Percentiles rank a stretch among this genome's conserved stretches.
Conservation (phyloP, 2,797 vertebrate genomes). For the Taenioides sp. region DNA sequence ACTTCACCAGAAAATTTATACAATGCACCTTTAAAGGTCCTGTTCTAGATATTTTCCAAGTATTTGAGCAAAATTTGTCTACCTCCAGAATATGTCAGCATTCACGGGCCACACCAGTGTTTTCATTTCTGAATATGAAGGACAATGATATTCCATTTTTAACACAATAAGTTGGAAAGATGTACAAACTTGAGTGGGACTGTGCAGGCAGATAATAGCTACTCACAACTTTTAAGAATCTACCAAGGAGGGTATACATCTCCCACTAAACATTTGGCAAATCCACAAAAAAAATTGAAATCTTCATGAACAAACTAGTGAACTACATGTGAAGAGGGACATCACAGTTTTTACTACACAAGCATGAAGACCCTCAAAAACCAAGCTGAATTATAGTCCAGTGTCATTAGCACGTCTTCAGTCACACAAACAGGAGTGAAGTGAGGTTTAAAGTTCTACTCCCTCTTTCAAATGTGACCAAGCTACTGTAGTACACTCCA, state of each 20-base stretch:
- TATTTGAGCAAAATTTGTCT: too few species aligned
- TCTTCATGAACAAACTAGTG: not conserved
- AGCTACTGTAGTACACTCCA: slow-evolving; percentile 26
- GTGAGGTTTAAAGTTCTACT: slow-evolving; percentile 14
- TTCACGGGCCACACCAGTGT: too few species aligned
- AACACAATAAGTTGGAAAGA: not conserved
- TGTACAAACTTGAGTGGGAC: not conserved
- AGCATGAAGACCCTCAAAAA: slow-evolving; percentile 13
- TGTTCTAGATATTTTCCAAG: too few species aligned
- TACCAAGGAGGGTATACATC: not conserved
- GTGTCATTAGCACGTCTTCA: slow-evolving; percentile 18
- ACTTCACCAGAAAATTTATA: too few species aligned
- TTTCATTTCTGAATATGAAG: not conserved
- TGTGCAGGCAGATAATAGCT: not conserved
- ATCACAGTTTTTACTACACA: slow-evolving; percentile 20
- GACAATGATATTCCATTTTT: not conserved
- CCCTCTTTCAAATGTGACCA: slow-evolving; percentile 43
- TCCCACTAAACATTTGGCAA: slow-evolving; percentile 4
- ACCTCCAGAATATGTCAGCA: too few species aligned
- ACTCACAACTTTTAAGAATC: not conserved
- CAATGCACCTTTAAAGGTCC: too few species aligned
- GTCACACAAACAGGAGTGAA: slow-evolving; percentile 17
- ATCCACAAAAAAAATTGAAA: not conserved
- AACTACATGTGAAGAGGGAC: slow-evolving; percentile 16
- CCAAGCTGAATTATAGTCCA: slow-evolving; percentile 2